Conservation (phyloP, 1,140 invertebrate species). For the Brachionus asplanchnoidis region DNA sequence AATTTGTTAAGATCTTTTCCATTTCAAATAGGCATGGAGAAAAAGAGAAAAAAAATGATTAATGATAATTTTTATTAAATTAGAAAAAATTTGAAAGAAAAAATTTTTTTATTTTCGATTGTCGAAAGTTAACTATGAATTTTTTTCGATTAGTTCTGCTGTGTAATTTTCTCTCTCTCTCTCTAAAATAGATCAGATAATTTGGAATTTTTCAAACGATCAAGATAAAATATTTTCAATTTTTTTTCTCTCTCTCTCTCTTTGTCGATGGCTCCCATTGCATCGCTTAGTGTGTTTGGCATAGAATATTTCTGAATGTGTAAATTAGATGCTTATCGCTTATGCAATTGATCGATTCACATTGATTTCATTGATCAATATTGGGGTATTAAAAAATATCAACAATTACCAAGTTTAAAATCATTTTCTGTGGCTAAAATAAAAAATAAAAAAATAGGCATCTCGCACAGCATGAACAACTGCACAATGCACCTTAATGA, state of each 20-base stretch:
- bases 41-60: neutral
- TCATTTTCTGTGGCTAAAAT: neutral
- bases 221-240: slow-evolving; percentile 23
- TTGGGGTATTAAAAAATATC: neutral
- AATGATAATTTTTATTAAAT: slow-evolving; percentile 18
- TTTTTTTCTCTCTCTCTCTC: neutral
- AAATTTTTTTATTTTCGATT: neutral
- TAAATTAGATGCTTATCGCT: slow-evolving; percentile 29
- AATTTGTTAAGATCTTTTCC: neutral
- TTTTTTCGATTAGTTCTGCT: slow-evolving; percentile 29
- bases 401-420: neutral
- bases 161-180: neutral
- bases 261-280: neutral
- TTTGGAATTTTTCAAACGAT: neutral
- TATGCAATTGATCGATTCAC: slow-evolving; percentile 18
- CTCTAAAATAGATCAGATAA: slow-evolving; percentile 15
- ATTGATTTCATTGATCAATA: slow-evolving; percentile 11
- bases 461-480: neutral
- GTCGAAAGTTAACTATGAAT: neutral
- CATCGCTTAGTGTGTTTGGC: neutral
- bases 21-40: neutral
- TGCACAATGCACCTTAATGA: neutral
- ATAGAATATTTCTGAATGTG: neutral
- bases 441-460: neutral
- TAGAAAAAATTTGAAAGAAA: neutral